Evolutionary conservation across 2,113 vertebrate genomes (phyloP), one percentile per base, ranked within the genome.

Genomic region (Syrrhaptes paradoxus): DNA sequence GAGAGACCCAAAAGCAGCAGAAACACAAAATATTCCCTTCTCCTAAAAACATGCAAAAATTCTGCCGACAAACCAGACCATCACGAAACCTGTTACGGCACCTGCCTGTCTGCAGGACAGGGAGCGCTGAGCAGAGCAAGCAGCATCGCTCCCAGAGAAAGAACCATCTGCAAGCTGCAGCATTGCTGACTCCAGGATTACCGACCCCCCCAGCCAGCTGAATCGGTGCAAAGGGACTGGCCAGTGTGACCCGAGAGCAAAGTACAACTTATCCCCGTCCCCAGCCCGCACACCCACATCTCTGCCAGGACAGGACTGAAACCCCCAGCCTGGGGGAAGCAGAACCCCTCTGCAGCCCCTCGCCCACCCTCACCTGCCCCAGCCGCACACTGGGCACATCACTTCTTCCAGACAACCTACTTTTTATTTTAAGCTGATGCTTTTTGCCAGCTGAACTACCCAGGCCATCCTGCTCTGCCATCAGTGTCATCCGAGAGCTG

Each of bases 401-500:
- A 1, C 41, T 78, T 49, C 76, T 72, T 74, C 66, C 68, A 71
- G 29, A 52, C 13, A 81, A 49, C 10, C 21, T 46, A 11, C 21
- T 29, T 28, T 19, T 17, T 12, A 17, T 71, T 88, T 91, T 10
- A 57, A 14, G 1, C 41, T 58, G 45, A 45, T 51, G 21, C 19
- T 71, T 54, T 76, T 36, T 48, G 29, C 25, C 63, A 80, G 51
- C 28, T 28, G 8, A 46, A n/a, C 36, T 17, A 28, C 59, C 48
- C 78, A 25, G 38, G 18, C 36, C 66, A 89, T 76, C 65, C 61
- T 54, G 54, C 41, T 1, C 32, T 67, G 70, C 61, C 41, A 16
- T 32, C 76, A 57, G 55, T 87, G 71, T 45, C 82, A 90, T 51
- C 45, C 88, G 88, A 61, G 20, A 93, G 62, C 88, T 91, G 49